Evolutionary conservation across 64 coral and sea anemone species (phyloP).

Genomic region (Dendronephthya gigantea): DNA sequence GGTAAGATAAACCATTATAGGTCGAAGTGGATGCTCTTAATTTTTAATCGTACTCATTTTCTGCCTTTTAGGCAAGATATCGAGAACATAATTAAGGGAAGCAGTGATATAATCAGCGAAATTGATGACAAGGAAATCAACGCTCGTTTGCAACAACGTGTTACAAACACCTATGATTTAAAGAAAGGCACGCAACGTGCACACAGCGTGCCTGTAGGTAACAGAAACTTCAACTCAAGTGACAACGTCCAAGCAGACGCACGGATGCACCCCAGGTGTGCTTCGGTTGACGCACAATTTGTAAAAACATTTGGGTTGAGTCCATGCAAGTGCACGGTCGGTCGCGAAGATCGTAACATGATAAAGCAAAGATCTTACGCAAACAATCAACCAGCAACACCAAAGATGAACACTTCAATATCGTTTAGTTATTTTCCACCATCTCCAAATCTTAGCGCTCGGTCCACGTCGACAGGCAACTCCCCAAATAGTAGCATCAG

Average conservation of each 20-base stretch:
- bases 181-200: neutral
- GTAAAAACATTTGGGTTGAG: neutral
- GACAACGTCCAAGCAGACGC: neutral
- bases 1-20: neutral
- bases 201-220: neutral
- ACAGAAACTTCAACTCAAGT: neutral
- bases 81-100: neutral
- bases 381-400: neutral
- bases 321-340: neutral
- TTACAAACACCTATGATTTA: neutral
- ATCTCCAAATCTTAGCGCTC: neutral
- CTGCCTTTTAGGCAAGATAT: neutral
- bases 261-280: neutral
- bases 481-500: neutral
- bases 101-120: slow-evolving; percentile 3
- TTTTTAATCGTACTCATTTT: no score
- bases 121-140: slow-evolving; percentile 5
- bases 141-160: neutral
- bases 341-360: neutral
- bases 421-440: neutral
- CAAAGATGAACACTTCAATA: neutral
- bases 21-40: no score
- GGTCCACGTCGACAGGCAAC: neutral
- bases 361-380: neutral
- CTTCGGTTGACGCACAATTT: neutral